Base-by-base conservation (phyloP, 2,797 vertebrate species). In the Champsocephalus esox region DNA sequence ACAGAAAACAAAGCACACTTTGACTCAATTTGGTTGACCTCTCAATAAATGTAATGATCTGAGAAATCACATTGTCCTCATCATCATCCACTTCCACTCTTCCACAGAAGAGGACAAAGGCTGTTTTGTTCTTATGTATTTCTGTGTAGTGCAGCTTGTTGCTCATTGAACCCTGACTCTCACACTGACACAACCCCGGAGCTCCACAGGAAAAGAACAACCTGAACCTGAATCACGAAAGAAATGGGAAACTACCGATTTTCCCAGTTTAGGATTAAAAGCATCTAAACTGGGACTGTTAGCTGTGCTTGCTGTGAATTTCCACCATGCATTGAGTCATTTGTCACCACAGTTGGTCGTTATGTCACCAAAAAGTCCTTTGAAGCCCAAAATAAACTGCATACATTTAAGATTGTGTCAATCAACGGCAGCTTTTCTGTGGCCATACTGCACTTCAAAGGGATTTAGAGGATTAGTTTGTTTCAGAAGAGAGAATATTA, bases 371-470 rank as follows among this genome's bases (percentile, higher is more conserved):
- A 63, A 9, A 58, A 52, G 13, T 41, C 59, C 45, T 86, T 72
- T 87, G 70, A 84, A 83, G 62, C 19, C 24, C 14, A 54, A 74
- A 75, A 75, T 67, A 58, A 77, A 60, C 17, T 0, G 57, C 60
- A 70, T 65, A 12, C 57, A 60, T 75, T 57, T 61, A 49, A 70
- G 63, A 83, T 75, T 76, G 43, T 70, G 73, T 78, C 69, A 76
- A n/a, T 80, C 78, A 80, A 13, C 19, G 10, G 32, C 45, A 61
- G 72, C 72, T 60, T 78, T 48, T 45, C 14, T 50, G 55, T 52
- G 32, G 66, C 11, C 65, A 63, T 38, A 48, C 75, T 60, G 4
- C 8, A 66, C 56, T 77, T 88, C 64, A 68, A 76, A 75, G 32
- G 52, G 56, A 32, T 65, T 79, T 74, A 10, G 41, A 14, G 62